Percentiles rank a stretch among this genome's conserved stretches.
Evolutionary conservation across 2,888 invertebrate genomes (phyloP).

Genomic region (Sthenelais limicola): DNA sequence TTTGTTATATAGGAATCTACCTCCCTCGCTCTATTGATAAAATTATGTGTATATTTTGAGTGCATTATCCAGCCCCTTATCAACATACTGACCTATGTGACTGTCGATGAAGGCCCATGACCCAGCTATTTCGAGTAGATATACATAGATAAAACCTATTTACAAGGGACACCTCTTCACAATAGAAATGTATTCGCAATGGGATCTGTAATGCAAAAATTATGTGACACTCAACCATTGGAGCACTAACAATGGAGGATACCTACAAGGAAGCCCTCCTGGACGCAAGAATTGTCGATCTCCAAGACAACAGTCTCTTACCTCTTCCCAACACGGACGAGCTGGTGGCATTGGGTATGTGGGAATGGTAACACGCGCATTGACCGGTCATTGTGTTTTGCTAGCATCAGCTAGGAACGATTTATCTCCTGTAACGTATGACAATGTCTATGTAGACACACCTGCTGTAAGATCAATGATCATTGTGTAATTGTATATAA

Average conservation of each 20-base stretch:
- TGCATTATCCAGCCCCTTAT: too few species aligned
- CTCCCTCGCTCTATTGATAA: too few species aligned
- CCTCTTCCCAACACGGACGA: background rate
- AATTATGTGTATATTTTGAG: too few species aligned
- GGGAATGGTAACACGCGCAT: background rate
- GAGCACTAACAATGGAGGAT: slow-evolving; percentile 28
- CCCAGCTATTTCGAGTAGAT: too few species aligned
- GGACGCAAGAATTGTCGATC: slow-evolving; percentile 1
- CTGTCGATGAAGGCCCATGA: too few species aligned
- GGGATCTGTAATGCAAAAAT: too few species aligned
- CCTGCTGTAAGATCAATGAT: background rate
- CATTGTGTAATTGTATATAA: background rate
- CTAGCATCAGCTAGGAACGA: background rate
- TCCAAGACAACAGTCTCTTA: slow-evolving; percentile 10
- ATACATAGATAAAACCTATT: too few species aligned
- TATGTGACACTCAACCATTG: too few species aligned
- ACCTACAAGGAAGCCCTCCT: background rate
- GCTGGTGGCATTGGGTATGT: slow-evolving; percentile 15
- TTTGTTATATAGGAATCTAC: too few species aligned
- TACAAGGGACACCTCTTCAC: too few species aligned
- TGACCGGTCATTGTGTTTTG: background rate
- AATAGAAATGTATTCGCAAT: too few species aligned
- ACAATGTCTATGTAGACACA: background rate
- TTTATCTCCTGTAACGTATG: background rate
- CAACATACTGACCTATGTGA: too few species aligned